phyloP scores from a whole-genome alignment of 2,888 invertebrate genomes.

The Eristalinus aeneus region DNA sequence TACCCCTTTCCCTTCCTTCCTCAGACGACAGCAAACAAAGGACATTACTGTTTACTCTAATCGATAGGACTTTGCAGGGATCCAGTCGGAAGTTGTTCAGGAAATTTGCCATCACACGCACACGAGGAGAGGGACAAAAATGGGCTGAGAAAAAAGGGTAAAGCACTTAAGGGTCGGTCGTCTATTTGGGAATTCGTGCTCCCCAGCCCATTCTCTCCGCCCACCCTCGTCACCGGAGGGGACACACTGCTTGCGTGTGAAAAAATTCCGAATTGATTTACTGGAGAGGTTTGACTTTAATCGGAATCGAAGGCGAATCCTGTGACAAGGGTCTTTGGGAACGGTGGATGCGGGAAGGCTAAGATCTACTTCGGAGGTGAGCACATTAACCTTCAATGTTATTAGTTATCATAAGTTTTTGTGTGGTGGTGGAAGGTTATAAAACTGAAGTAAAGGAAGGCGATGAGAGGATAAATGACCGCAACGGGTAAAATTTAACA shows the following conservation, averaged over 20 bases:
- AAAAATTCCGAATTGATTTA: slow-evolving; percentile 24
- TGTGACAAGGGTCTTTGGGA: not conserved
- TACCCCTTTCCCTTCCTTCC: no score
- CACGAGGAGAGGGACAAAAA: not conserved
- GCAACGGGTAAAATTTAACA: no score
- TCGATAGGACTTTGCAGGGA: slow-evolving; percentile 40
- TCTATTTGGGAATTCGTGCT: slow-evolving; percentile 18
- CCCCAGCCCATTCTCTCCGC: not conserved
- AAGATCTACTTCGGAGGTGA: not conserved
- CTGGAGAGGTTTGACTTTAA: slow-evolving; percentile 26
- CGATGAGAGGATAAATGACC: not conserved
- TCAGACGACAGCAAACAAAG: slow-evolving; percentile 35
- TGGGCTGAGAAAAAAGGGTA: slow-evolving; percentile 19
- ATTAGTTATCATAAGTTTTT: slow-evolving; percentile 11
- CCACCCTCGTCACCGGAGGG: not conserved
- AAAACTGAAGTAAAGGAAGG: not conserved
- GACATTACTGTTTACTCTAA: slow-evolving; percentile 50
- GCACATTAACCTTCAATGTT: not conserved
- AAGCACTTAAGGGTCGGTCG: slow-evolving; percentile 31
- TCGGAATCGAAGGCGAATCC: slow-evolving; percentile 15
- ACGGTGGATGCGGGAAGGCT: not conserved
- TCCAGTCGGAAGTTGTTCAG: slow-evolving; percentile 53
- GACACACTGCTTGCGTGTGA: not conserved
- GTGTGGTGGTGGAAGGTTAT: no score
- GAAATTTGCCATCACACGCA: slow-evolving; percentile 16